These are phyloP conservation scores for Gambusia yucatana DNA, from an alignment of 2,797 vertebrate genomes.

Conservation along the genomic window DNA sequence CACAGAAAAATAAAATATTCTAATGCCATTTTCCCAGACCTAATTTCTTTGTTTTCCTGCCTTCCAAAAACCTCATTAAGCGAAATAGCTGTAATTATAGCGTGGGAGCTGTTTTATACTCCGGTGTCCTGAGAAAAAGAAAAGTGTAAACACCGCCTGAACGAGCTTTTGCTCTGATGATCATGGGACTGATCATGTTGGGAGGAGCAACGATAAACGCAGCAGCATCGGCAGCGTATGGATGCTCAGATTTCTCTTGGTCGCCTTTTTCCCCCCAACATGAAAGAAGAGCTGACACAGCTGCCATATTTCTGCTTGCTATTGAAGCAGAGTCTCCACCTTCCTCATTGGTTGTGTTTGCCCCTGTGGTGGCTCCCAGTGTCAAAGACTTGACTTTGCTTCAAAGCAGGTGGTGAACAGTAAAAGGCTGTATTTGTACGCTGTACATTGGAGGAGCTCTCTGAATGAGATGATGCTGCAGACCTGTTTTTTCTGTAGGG, in stretches of 20 bases:
- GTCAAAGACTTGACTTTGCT: conserved; percentile 50
- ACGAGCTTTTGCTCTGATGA: neutral
- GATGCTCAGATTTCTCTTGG: conserved; percentile 20
- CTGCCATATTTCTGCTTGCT: conserved; percentile 42
- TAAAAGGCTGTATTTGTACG: conserved; percentile 18
- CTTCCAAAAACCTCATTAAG: conserved; percentile 21
- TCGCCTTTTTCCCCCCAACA: neutral
- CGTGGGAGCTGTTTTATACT: conserved; percentile 9
- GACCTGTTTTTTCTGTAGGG: conserved; percentile 33
- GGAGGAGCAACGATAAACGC: conserved; percentile 1
- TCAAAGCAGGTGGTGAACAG: conserved; percentile 51
- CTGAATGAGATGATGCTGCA: conserved; percentile 47
- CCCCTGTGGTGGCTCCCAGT: conserved; percentile 30
- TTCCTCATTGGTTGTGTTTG: conserved; percentile 19
- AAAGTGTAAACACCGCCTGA: conserved; percentile 7
- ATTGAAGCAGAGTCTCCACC: conserved; percentile 25
- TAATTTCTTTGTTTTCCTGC: conserved; percentile 28
- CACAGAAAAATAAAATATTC: conserved; percentile 9
- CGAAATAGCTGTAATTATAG: conserved; percentile 15
- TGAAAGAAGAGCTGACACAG: conserved; percentile 36
- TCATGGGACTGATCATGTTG: neutral
- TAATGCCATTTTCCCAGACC: conserved; percentile 7
- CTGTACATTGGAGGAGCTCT: conserved; percentile 30
- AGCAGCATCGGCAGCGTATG: neutral
- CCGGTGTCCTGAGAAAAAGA: neutral